Conservation (phyloP, 2,113 vertebrate species). For the Alethe castanea region DNA sequence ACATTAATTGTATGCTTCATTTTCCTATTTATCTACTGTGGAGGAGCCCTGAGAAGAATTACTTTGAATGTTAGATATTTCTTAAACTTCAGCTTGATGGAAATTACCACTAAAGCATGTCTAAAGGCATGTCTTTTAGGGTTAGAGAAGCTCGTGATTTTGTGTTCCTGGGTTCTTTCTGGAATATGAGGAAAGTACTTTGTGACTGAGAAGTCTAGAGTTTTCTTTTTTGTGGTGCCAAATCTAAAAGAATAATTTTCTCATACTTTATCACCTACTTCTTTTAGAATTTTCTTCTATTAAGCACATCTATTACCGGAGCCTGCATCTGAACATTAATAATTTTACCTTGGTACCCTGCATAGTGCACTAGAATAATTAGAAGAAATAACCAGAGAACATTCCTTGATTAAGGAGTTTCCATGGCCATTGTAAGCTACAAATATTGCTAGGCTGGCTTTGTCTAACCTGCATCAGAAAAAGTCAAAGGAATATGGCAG, state of each 20-base stretch:
- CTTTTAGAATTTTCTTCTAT: neutral
- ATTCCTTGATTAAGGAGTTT: neutral
- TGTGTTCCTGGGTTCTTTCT: neutral
- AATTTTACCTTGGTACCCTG: neutral
- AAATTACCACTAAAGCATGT: neutral
- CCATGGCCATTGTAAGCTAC: neutral
- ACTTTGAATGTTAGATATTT: neutral
- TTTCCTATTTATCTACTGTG: neutral
- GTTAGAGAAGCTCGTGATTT: neutral
- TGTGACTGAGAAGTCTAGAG: neutral
- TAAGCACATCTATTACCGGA: neutral
- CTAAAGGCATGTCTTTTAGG: neutral
- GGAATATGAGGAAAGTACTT: neutral
- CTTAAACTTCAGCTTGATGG: neutral
- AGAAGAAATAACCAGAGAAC: neutral
- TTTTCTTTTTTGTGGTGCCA: neutral
- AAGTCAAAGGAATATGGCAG: neutral
- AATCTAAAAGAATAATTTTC: neutral
- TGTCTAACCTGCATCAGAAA: neutral
- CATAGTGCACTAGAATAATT: accelerated
- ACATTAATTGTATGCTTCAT: accelerated
- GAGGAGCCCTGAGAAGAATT: neutral
- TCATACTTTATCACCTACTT: neutral
- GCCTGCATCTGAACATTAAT: neutral
- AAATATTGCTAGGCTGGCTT: neutral